phyloP scores from a whole-genome alignment of 2,113 vertebrate genomes.

The Notiomystis cincta region DNA sequence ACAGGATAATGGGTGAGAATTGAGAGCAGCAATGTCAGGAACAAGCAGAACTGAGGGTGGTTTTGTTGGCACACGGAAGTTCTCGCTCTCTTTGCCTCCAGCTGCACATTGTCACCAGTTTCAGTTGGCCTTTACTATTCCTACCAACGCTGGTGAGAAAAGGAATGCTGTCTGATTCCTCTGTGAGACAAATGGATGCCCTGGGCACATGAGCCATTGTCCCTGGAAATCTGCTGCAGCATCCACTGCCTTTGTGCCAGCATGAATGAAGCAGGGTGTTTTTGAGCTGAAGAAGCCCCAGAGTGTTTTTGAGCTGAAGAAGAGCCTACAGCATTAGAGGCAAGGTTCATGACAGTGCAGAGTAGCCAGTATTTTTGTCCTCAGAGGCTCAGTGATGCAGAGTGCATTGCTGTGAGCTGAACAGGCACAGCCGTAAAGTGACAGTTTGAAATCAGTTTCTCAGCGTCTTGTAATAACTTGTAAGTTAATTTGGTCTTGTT shows the following conservation, averaged over 20 bases:
- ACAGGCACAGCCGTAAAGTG: not conserved
- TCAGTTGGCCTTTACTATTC: not conserved
- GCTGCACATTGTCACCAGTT: not conserved
- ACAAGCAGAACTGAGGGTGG: not conserved
- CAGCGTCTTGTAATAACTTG: not conserved
- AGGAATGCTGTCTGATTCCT: not conserved
- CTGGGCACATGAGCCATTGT: not conserved
- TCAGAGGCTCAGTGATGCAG: not conserved
- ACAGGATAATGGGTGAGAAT: not conserved
- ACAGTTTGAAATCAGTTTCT: not conserved
- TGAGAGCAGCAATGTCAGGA: not conserved
- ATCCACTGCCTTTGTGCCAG: not conserved
- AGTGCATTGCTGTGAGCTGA: not conserved
- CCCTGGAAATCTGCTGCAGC: not conserved
- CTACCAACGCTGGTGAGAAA: not conserved
- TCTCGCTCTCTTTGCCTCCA: not conserved
- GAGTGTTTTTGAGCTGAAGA: not conserved
- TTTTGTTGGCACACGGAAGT: not conserved
- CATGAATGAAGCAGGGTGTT: not conserved
- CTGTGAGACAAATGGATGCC: not conserved
- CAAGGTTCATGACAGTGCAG: not conserved
- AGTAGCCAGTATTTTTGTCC: not conserved
- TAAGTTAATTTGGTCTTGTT: not conserved
- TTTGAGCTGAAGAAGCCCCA: not conserved
- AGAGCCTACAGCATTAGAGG: not conserved